Evolutionary conservation across 2,113 vertebrate genomes (phyloP).

Genomic region (Hippocampus mohnikei): DNA sequence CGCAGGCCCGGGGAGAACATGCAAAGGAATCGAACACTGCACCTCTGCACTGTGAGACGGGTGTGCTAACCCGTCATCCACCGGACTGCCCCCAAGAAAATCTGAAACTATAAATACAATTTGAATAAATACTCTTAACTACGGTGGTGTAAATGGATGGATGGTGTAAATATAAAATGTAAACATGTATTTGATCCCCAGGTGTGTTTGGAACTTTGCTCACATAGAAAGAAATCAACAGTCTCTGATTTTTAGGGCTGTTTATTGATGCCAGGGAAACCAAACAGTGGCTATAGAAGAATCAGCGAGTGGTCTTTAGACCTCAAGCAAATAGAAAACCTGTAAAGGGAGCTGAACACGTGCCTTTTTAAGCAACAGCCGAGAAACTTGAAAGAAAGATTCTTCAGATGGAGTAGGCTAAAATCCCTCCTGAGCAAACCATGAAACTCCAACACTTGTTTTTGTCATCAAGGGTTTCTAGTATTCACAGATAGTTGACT

Average conservation of each 20-base stretch:
- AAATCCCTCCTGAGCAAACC: not conserved
- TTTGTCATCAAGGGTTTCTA: no score
- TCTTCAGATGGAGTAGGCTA: not conserved
- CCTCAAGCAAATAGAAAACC: not conserved
- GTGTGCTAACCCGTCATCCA: no score
- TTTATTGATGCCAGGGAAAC: not conserved
- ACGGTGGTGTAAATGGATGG: no score
- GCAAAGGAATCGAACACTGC: no score
- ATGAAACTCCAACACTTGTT: not conserved
- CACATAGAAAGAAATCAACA: not conserved
- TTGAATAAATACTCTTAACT: no score
- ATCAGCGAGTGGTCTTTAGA: not conserved
- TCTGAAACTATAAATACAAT: no score
- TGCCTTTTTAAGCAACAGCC: not conserved
- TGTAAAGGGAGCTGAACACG: not conserved
- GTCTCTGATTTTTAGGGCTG: not conserved
- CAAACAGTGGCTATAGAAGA: not conserved
- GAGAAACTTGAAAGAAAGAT: not conserved
- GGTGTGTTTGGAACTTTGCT: not conserved
- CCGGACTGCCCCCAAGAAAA: no score
- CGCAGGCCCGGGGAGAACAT: no score
- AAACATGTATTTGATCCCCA: not conserved
- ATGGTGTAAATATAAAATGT: not conserved
- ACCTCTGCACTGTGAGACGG: no score
- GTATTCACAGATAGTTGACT: not conserved